Evolutionary conservation across 53 echinoderm and acorn worm species (phyloP).

Genomic region (Paracentrotus lividus): DNA sequence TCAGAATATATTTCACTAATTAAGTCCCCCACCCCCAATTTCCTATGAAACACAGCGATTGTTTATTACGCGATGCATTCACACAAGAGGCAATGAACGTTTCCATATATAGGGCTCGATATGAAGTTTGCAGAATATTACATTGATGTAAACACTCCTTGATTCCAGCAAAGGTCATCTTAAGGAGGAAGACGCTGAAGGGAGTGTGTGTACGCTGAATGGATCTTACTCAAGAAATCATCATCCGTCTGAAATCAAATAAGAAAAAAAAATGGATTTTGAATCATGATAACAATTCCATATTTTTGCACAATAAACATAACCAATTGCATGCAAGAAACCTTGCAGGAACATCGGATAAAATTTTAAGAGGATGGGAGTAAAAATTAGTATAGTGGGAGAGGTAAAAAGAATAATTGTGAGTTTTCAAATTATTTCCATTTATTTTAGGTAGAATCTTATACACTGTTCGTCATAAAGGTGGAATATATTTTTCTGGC

Average conservation of each 20-base stretch:
- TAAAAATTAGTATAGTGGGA: too few species aligned
- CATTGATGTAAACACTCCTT: background rate
- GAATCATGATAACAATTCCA: background rate
- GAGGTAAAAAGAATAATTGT: too few species aligned
- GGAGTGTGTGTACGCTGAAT: slow-evolving; percentile 72
- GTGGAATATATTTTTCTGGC: too few species aligned
- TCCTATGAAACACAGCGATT: background rate
- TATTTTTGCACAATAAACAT: too few species aligned
- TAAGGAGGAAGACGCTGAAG: slow-evolving; percentile 54
- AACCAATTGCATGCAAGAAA: too few species aligned
- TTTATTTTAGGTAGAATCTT: too few species aligned
- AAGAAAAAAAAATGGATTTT: background rate
- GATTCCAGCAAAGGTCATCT: background rate
- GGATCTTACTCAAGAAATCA: slow-evolving; percentile 79
- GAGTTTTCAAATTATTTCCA: too few species aligned
- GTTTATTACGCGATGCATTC: background rate
- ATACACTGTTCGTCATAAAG: too few species aligned
- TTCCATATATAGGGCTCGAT: slow-evolving; percentile 5
- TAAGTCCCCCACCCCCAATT: slow-evolving; percentile 6
- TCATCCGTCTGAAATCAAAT: slow-evolving; percentile 75
- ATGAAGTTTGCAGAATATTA: background rate
- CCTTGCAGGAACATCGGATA: too few species aligned
- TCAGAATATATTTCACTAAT: background rate
- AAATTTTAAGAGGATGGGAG: too few species aligned
- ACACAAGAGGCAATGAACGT: background rate